phyloP scores from a whole-genome alignment of 2,888 invertebrate genomes.

The Thymelicus acteon region DNA sequence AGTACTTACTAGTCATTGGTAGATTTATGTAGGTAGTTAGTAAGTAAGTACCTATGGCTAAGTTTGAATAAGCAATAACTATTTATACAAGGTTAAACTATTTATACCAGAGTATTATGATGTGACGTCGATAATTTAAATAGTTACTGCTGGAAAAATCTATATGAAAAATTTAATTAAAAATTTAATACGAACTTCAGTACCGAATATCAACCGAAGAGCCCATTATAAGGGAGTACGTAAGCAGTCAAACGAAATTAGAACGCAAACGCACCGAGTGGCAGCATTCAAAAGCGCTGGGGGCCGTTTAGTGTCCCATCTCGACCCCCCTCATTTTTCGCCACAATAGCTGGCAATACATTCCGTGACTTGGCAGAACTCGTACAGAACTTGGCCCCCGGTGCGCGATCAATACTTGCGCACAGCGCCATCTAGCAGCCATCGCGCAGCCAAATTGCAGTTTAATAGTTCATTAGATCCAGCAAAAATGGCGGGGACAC shows the following conservation, averaged over 20 bases:
- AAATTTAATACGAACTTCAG: constrained; percentile 33
- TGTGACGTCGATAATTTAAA: not conserved
- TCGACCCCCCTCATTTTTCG: constrained; percentile 79
- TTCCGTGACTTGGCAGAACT: constrained; percentile 84
- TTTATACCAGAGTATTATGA: not conserved
- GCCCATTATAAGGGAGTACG: constrained; percentile 32
- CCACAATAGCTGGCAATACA: constrained; percentile 83
- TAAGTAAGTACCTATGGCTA: no score
- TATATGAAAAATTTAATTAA: constrained; percentile 31
- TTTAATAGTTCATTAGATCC: constrained; percentile 85
- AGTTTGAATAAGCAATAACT: no score
- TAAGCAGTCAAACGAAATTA: constrained; percentile 36
- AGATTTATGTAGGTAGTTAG: no score
- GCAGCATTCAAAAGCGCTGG: constrained; percentile 55
- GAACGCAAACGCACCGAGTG: constrained; percentile 37
- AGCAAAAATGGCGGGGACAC: constrained; percentile 81
- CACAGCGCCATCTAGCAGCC: constrained; percentile 78
- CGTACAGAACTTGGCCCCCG: constrained; percentile 75
- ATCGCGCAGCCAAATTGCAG: constrained; percentile 84
- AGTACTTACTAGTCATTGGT: no score
- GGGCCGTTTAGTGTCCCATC: constrained; percentile 63
- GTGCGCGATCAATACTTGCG: constrained; percentile 81
- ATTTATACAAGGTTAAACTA: not conserved
- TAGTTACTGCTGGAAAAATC: constrained; percentile 8
- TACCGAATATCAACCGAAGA: constrained; percentile 29